These are phyloP conservation scores for Pomatorhinus ruficollis DNA, from an alignment of 2,113 vertebrate species.

Conservation along the genomic window DNA sequence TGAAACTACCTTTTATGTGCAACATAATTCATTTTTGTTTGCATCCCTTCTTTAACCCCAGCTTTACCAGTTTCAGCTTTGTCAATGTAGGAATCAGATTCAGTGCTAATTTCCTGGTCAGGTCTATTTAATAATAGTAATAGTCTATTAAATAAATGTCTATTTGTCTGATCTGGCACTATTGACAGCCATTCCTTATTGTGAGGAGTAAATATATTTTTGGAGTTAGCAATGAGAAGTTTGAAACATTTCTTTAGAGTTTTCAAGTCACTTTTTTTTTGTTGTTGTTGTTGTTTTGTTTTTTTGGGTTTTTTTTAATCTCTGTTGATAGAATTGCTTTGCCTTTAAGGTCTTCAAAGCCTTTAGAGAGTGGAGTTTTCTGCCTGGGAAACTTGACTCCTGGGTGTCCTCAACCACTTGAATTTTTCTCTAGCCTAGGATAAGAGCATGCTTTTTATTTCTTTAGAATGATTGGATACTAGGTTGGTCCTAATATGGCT, in stretches of 20 bases:
- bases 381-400: not conserved
- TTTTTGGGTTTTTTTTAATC: not conserved
- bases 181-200: not conserved
- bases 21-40: not conserved
- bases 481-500: not conserved
- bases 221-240: not conserved
- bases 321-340: not conserved
- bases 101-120: not conserved
- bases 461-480: not conserved
- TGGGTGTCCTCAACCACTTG: not conserved
- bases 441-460: not conserved
- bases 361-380: not conserved
- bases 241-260: not conserved
- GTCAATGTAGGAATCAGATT: not conserved
- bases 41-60: not conserved
- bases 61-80: not conserved
- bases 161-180: not conserved
- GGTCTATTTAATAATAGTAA: too few relatives aligned
- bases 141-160: not conserved
- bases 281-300: too few relatives aligned
- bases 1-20: not conserved
- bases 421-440: not conserved
- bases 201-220: not conserved
- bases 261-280: not conserved
- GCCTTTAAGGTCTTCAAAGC: not conserved